A percentile compares a stretch with the other conserved stretches of the same genome.
phyloP scores from a whole-genome alignment of 2,797 vertebrate species.

The Anguilla marmorata region DNA sequence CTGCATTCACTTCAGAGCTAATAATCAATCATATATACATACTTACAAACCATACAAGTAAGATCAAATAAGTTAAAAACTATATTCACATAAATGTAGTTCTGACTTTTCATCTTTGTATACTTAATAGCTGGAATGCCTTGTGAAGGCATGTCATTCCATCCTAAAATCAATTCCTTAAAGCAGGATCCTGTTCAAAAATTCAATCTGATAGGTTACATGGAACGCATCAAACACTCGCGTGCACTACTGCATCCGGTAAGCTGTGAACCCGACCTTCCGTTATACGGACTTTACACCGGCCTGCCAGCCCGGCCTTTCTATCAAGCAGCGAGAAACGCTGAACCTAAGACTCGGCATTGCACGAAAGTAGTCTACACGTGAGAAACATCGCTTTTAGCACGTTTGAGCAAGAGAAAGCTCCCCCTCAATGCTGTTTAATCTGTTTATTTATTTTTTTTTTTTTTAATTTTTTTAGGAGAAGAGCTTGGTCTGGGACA shows the following conservation, averaged over 20 bases:
- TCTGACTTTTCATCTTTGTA: constrained; percentile 41
- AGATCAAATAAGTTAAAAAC: constrained; percentile 72
- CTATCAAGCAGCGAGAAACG: not conserved
- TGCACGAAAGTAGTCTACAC: not conserved
- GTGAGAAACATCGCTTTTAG: not conserved
- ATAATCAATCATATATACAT: constrained; percentile 65
- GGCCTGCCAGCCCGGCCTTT: not conserved
- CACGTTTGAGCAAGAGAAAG: not conserved
- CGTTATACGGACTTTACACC: not conserved
- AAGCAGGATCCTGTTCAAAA: not conserved
- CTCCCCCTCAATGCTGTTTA: not conserved
- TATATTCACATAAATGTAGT: constrained; percentile 63
- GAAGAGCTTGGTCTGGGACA: not conserved
- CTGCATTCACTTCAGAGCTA: constrained; percentile 48
- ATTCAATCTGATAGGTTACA: not conserved
- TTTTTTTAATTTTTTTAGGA: not conserved
- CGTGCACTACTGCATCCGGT: not conserved
- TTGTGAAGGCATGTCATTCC: not conserved
- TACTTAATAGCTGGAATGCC: constrained; percentile 52
- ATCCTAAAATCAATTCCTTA: constrained; percentile 1
- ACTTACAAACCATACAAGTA: constrained; percentile 57
- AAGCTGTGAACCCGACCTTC: not conserved
- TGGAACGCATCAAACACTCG: not conserved
- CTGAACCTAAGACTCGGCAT: not conserved
- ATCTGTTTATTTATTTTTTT: not conserved